phyloP scores from a whole-genome alignment of 2,113 vertebrate species.

The Thinocorus orbignyianus region DNA sequence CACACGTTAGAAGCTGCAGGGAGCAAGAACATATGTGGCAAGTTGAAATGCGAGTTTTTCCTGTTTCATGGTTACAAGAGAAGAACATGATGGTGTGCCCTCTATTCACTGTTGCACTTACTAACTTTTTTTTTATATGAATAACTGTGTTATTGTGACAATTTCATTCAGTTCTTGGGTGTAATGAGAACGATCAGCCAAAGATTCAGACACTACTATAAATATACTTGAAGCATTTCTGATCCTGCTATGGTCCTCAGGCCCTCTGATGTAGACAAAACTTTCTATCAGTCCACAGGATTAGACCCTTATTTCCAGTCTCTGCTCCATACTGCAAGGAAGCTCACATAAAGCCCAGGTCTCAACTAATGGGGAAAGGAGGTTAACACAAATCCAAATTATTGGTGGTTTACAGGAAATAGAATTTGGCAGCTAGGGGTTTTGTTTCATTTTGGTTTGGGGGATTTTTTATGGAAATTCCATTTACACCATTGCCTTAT shows the following conservation, averaged over 20 bases:
- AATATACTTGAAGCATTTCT: neutral
- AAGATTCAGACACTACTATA: neutral
- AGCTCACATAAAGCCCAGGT: neutral
- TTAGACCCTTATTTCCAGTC: neutral
- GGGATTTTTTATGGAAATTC: neutral
- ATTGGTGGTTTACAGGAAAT: neutral
- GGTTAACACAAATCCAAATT: neutral
- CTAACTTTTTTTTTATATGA: neutral
- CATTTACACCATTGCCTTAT: neutral
- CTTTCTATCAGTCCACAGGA: fast-evolving
- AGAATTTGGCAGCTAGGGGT: neutral
- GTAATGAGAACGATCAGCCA: neutral
- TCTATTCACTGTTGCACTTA: neutral
- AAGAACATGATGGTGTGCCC: neutral
- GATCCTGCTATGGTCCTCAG: neutral
- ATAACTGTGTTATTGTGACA: neutral
- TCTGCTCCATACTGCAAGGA: neutral
- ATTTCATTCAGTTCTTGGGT: neutral
- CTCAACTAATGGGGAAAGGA: neutral
- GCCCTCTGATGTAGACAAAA: neutral
- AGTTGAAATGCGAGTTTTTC: constrained; percentile 37
- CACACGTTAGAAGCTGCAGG: neutral
- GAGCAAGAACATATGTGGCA: neutral
- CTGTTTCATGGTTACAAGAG: neutral
- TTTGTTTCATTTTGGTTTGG: neutral